A percentile compares a stretch with the other conserved stretches of the same genome.
These are phyloP conservation scores for pig (Sus scrofa) DNA, from an alignment of 2,113 vertebrate genomes.

Conservation along the genomic window T2T-Sscrofa CM000819.6:3467501-3468000, in stretches of 20 bases:
- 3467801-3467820: slow-evolving; percentile 49
- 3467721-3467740: background rate
- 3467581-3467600: background rate
- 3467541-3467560: background rate
- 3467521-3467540: fast-evolving
- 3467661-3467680: background rate
- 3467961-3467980: slow-evolving; percentile 11
- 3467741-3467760: background rate
- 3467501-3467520: fast-evolving
- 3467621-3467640: fast-evolving
- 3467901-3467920: slow-evolving; percentile 48
- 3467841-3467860: background rate
- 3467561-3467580: background rate
- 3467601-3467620: background rate
- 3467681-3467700: background rate
- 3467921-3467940: fast-evolving
- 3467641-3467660: background rate
- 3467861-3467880: background rate
- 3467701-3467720: background rate
- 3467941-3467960: background rate
- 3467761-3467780: fast-evolving
- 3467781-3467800: fast-evolving
- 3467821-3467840: slow-evolving; percentile 57
- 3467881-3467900: background rate
- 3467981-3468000: background rate